Percentiles rank a stretch among this genome's conserved stretches.
Evolutionary conservation across 2,113 vertebrate species (phyloP).

Genomic region (Cryptoleucopteryx plumbea): DNA sequence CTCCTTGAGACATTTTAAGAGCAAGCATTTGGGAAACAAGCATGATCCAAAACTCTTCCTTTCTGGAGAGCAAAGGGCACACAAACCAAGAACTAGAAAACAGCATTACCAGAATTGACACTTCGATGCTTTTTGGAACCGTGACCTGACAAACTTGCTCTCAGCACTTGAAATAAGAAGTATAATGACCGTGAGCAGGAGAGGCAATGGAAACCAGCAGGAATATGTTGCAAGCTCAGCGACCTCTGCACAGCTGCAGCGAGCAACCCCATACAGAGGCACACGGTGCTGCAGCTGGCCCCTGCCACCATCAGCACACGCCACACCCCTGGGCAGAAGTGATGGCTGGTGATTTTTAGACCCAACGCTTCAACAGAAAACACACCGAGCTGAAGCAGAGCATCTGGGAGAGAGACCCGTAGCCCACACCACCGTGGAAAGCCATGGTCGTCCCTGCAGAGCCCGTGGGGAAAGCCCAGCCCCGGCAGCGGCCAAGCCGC

Average conservation of each 20-base stretch:
- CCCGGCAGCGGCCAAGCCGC: background rate
- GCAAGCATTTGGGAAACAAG: background rate
- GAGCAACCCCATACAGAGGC: background rate
- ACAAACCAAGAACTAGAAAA: background rate
- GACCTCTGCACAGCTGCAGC: background rate
- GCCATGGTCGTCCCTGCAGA: rapidly evolving
- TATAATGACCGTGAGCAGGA: background rate
- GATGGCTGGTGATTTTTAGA: background rate
- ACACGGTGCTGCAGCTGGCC: rapidly evolving
- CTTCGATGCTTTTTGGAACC: background rate
- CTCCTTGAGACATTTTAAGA: background rate
- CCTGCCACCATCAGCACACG: background rate
- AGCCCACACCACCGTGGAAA: rapidly evolving
- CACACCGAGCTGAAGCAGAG: background rate
- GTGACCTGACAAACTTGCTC: background rate
- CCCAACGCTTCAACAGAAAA: rapidly evolving
- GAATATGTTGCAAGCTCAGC: background rate
- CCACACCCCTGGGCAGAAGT: background rate
- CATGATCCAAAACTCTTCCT: background rate
- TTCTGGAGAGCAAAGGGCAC: background rate
- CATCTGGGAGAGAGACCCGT: rapidly evolving
- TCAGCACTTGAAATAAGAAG: background rate
- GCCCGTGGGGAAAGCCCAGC: background rate
- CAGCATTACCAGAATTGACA: rapidly evolving
- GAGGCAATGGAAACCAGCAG: background rate